A percentile compares a stretch with the other conserved stretches of the same genome.
Conservation (phyloP, 2,113 vertebrate species). For the Pica pica region DNA sequence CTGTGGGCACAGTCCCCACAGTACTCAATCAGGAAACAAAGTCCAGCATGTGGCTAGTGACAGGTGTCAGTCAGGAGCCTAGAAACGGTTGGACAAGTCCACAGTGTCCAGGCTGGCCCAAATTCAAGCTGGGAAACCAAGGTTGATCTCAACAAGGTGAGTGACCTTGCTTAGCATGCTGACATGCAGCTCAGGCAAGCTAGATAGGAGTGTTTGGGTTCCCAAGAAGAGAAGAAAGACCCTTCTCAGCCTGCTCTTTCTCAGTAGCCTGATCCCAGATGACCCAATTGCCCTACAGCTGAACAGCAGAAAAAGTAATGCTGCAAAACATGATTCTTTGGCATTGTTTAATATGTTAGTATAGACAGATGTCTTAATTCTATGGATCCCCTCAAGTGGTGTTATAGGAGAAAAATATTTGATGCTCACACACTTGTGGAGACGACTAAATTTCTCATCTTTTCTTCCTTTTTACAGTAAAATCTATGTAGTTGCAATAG, state of each 20-base stretch:
- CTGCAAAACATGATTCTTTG: background rate
- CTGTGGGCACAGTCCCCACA: background rate
- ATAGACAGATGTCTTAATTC: background rate
- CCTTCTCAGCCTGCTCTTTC: background rate
- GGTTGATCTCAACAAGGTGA: background rate
- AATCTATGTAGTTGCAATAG: background rate
- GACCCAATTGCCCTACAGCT: background rate
- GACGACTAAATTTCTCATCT: background rate
- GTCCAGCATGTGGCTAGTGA: background rate
- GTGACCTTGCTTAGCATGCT: background rate
- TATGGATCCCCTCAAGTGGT: background rate
- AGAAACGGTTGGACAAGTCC: background rate
- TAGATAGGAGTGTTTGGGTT: background rate
- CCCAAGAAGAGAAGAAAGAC: accelerated
- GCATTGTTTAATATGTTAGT: background rate
- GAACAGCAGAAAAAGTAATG: background rate
- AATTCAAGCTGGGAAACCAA: background rate
- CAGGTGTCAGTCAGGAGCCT: background rate
- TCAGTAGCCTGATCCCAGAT: background rate
- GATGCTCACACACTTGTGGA: background rate
- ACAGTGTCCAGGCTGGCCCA: background rate
- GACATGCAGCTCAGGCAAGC: background rate
- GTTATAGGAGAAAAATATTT: background rate
- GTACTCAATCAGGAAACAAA: background rate
- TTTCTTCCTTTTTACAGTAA: background rate